A percentile compares a stretch with the other conserved stretches of the same genome.
Evolutionary conservation across 1,140 invertebrate genomes (phyloP).

Genomic region (Semibalanus balanoides): DNA sequence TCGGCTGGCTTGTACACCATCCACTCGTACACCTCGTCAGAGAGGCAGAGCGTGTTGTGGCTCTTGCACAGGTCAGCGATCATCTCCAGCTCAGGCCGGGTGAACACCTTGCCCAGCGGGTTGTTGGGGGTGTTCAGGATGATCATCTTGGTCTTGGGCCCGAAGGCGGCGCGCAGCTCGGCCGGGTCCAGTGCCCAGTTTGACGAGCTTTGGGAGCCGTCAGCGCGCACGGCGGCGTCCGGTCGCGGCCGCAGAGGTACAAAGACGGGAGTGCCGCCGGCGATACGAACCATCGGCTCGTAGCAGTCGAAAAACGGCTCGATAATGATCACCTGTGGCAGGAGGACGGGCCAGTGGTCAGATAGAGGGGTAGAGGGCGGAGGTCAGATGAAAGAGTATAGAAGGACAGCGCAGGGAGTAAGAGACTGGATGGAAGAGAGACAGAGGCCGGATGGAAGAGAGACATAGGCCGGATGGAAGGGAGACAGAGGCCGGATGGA

Average conservation of each 20-base stretch:
- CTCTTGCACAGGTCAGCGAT: constrained; percentile 83
- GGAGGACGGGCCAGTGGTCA: too few species aligned
- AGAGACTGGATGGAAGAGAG: too few species aligned
- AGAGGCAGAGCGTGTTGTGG: constrained; percentile 76
- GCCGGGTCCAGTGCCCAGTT: constrained; percentile 79
- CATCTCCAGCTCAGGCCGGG: constrained; percentile 40
- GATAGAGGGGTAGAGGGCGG: too few species aligned
- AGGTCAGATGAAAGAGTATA: too few species aligned
- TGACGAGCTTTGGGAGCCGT: constrained; percentile 37
- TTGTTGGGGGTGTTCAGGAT: constrained; percentile 95
- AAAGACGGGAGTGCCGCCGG: constrained; percentile 72
- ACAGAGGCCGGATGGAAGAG: too few species aligned
- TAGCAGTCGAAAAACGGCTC: constrained; percentile 99
- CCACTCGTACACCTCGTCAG: constrained; percentile 99
- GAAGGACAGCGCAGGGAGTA: too few species aligned
- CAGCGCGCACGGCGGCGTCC: constrained; percentile 13
- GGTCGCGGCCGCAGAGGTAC: constrained; percentile 70
- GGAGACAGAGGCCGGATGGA: too few species aligned
- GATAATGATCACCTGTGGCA: constrained; percentile 79
- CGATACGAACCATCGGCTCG: constrained; percentile 77
- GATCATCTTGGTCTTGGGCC: constrained; percentile 79
- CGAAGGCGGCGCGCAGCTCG: constrained; percentile 74
- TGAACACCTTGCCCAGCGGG: constrained; percentile 82
- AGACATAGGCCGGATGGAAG: too few species aligned
- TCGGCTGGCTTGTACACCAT: constrained; percentile 33